A percentile compares a stretch with the other conserved stretches of the same genome.
phyloP scores from a whole-genome alignment of 2,113 vertebrate genomes.

The Cebidichthys violaceus region DNA sequence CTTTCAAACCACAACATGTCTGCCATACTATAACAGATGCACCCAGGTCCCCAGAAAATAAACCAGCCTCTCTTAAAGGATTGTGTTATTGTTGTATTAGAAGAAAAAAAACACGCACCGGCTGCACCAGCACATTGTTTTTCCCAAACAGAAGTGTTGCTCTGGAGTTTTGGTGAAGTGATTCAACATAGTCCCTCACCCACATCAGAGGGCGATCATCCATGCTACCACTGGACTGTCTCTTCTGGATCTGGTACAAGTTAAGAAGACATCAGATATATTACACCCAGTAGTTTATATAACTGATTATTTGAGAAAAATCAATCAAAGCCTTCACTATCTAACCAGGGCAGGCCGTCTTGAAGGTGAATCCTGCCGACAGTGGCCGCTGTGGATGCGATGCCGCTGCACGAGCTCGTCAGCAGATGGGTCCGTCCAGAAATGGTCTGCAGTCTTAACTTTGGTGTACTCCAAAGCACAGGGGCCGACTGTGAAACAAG shows the following conservation, averaged over 20 bases:
- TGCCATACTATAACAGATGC: background rate
- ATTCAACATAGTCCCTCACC: slow-evolving; percentile 95
- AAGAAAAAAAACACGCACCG: slow-evolving; percentile 80
- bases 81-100: background rate
- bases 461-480: slow-evolving; percentile 98
- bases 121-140: slow-evolving; percentile 98
- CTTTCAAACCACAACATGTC: background rate
- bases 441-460: slow-evolving; percentile 98
- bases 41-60: background rate
- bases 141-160: slow-evolving; percentile 96
- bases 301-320: background rate
- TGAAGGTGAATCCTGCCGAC: slow-evolving; percentile 96
- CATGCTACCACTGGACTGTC: slow-evolving; percentile 98
- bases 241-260: slow-evolving; percentile 92
- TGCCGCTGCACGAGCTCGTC: slow-evolving; percentile 97
- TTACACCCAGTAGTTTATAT: background rate
- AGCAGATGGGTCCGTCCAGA: slow-evolving; percentile 97
- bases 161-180: slow-evolving; percentile 96
- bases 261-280: background rate
- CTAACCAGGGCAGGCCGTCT: slow-evolving; percentile 87
- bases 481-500: slow-evolving; percentile 88
- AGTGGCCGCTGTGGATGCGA: slow-evolving; percentile 94
- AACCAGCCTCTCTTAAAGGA: background rate
- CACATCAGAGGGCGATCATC: slow-evolving; percentile 93
- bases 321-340: background rate